Evolutionary conservation across 2,888 invertebrate species (phyloP), one percentile per base, ranked within the genome.

Genomic region (Melinaea menophilus): DNA sequence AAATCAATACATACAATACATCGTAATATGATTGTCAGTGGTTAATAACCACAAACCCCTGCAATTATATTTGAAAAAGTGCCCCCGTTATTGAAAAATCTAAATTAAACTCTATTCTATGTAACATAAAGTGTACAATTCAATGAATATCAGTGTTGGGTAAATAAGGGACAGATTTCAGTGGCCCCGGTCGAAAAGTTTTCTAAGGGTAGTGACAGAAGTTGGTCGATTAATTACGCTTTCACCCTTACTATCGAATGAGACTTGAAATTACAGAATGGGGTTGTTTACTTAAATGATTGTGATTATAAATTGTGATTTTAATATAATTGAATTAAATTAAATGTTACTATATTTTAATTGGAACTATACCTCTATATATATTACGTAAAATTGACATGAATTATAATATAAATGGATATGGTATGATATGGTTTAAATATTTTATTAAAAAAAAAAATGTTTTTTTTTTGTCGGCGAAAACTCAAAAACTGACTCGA

Each of bases 211-310:
- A 72, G 73, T 82, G 86, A 88, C 86, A 87, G 82, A 87, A 85
- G 83, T 84, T 82, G 80, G 73, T 73, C 83, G 80, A 86, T 87
- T 86, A 88, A 88, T 88, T 87, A 85, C 80, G 79, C 80, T 82
- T 81, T 81, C 82, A 81, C 85, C 85, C 81, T 83, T 83, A 77
- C 72, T 75, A 76, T 78, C 77, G 77, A 80, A 79, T 75, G 73
- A 75, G 75, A 70, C 72, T 73, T 72, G 73, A 75, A 79, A 79
- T 82, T 79, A 77, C 75, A 71, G 73, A 77, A 75, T 68, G 74
- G 74, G 72, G 73, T 71, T 75, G 74, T 79, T 81, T 79, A 78
- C 77, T 77, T 79, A 76, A 80, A 80, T 77, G 73, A 79, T 79
- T 80, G 75, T 72, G 75, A 79, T 79, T 72, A 74, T 73, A 72